A percentile compares a stretch with the other conserved stretches of the same genome.
phyloP scores from a whole-genome alignment of 1,140 invertebrate species.

The Agrypnia vestita region DNA sequence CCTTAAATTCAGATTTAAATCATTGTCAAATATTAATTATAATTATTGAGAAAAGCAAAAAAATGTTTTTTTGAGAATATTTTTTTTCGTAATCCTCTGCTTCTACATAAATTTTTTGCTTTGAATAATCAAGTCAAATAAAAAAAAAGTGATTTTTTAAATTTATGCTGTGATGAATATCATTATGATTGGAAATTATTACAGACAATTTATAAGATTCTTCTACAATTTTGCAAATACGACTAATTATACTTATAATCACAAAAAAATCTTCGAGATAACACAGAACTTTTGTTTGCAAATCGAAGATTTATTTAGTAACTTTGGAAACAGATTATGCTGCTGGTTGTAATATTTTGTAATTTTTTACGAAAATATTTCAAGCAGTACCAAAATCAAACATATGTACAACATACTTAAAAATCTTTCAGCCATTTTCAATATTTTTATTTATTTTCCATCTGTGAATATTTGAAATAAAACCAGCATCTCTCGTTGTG shows the following conservation, averaged over 20 bases:
- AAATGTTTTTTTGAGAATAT: constrained; percentile 2
- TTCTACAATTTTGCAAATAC: constrained; percentile 26
- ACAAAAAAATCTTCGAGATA: constrained; percentile 21
- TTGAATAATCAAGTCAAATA: too few relatives aligned
- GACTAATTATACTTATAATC: constrained; percentile 28
- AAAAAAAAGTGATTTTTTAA: not conserved
- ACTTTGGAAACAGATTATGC: not conserved
- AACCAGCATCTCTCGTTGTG: too few relatives aligned
- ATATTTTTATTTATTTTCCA: too few relatives aligned
- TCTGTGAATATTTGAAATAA: too few relatives aligned
- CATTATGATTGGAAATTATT: not conserved
- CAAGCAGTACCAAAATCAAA: too few relatives aligned
- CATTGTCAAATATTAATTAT: not conserved
- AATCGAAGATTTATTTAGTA: not conserved
- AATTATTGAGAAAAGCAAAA: constrained; percentile 14
- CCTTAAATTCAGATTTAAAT: constrained; percentile 35
- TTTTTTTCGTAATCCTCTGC: not conserved
- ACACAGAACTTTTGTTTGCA: constrained; percentile 1
- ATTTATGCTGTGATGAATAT: not conserved
- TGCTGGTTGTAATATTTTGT: too few relatives aligned
- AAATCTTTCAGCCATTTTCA: too few relatives aligned
- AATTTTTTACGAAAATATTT: too few relatives aligned
- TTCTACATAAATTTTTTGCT: too few relatives aligned
- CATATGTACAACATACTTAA: too few relatives aligned
- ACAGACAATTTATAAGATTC: not conserved